phyloP scores from a whole-genome alignment of 2,113 vertebrate species.

The Desmodus rotundus region DNA sequence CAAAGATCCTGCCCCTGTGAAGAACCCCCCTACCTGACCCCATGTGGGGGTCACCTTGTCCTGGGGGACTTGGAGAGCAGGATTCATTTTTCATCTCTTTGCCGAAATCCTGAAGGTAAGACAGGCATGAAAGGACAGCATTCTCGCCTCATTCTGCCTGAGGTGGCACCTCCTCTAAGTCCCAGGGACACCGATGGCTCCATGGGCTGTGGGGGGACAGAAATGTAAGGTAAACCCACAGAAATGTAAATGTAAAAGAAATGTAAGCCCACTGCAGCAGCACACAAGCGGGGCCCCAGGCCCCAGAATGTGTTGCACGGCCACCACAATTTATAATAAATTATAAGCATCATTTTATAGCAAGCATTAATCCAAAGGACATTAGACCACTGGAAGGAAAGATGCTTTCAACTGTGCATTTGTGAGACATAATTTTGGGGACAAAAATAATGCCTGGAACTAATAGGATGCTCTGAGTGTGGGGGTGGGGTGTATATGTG shows the following conservation, averaged over 20 bases:
- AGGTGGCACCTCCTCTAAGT: accelerated
- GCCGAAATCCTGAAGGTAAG: background rate
- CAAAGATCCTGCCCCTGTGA: background rate
- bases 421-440: background rate
- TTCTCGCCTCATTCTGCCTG: no score
- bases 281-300: no score
- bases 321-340: background rate
- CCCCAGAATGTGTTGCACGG: background rate
- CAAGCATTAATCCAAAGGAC: background rate
- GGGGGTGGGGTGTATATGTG: background rate
- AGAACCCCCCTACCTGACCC: background rate
- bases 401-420: background rate
- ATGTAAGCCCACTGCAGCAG: background rate
- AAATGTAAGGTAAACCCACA: no score
- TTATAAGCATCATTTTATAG: background rate
- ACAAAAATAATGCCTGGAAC: background rate
- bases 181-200: background rate
- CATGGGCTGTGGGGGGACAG: accelerated
- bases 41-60: accelerated
- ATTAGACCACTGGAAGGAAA: background rate
- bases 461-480: background rate
- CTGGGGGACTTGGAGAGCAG: background rate
- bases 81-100: background rate
- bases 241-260: no score
- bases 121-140: background rate